A percentile compares a stretch with the other conserved stretches of the same genome.
phyloP scores from a whole-genome alignment of 2,113 vertebrate species.

The Terrapene triunguis region DNA sequence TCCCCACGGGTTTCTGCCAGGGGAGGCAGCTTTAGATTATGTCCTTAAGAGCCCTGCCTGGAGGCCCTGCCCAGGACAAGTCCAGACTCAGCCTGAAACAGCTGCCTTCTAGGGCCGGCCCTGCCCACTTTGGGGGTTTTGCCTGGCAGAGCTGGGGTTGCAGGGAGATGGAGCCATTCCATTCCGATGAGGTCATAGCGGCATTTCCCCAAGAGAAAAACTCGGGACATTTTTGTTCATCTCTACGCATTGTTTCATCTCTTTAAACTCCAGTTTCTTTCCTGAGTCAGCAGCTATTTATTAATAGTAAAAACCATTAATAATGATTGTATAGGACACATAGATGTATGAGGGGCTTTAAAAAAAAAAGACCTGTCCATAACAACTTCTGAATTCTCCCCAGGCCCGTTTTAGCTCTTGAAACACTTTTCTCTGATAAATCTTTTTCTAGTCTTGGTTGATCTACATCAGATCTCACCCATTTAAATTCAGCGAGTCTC shows the following conservation, averaged over 20 bases:
- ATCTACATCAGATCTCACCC: not conserved
- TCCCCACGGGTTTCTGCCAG: too few relatives aligned
- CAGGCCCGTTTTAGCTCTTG: not conserved
- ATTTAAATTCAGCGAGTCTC: slow-evolving; percentile 33
- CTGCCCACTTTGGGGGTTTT: too few relatives aligned
- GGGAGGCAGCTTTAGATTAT: too few relatives aligned
- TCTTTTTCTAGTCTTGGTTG: not conserved
- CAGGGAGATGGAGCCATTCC: too few relatives aligned
- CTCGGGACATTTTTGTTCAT: not conserved
- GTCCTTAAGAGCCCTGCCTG: too few relatives aligned
- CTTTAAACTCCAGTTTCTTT: not conserved
- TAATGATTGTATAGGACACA: not conserved
- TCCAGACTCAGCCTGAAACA: too few relatives aligned
- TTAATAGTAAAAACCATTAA: not conserved
- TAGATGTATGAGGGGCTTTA: not conserved
- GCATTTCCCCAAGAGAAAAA: not conserved
- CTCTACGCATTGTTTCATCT: not conserved
- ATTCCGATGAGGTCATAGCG: not conserved
- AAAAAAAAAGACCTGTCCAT: not conserved
- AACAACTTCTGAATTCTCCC: not conserved
- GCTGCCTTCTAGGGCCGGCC: too few relatives aligned
- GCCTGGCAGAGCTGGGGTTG: too few relatives aligned
- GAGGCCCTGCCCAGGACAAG: too few relatives aligned
- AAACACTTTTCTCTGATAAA: not conserved
- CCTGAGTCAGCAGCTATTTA: not conserved